Evolutionary conservation across 2,113 vertebrate species (phyloP).

Genomic region (Delphinus delphis): DNA sequence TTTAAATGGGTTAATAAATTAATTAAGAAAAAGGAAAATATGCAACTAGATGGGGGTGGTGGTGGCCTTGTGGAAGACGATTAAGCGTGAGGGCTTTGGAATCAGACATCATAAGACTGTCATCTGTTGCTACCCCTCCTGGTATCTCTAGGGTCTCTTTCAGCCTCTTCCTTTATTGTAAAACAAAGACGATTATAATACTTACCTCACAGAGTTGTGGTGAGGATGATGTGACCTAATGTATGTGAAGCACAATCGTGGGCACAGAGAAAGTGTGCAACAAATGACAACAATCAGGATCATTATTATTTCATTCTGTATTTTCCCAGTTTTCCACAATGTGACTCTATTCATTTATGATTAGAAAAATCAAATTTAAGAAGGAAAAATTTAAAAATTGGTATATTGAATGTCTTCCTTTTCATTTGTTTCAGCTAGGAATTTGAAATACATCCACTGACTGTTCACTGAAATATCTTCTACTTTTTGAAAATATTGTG

Average conservation of each 20-base stretch:
- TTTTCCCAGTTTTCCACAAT: neutral
- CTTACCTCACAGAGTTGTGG: neutral
- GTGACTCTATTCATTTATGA: neutral
- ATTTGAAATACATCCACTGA: neutral
- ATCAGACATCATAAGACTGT: neutral
- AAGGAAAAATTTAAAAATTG: neutral
- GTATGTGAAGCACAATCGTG: neutral
- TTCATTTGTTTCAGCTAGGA: neutral
- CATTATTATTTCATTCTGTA: neutral
- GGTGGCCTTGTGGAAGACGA: neutral
- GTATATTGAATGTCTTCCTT: neutral
- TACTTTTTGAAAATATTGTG: conserved; percentile 31
- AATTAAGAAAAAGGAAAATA: neutral
- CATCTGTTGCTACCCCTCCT: too few relatives aligned
- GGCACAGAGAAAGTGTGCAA: neutral
- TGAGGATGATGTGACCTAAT: neutral
- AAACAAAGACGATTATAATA: neutral
- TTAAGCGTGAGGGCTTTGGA: neutral
- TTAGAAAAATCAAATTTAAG: neutral
- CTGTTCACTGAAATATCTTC: rapidly evolving
- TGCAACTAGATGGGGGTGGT: neutral
- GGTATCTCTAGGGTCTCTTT: neutral
- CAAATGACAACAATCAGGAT: neutral
- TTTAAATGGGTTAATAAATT: neutral
- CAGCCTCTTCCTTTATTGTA: too few relatives aligned